Percentiles rank a stretch among this genome's conserved stretches.
These are phyloP conservation scores for Oreohelix idahoensis DNA, from an alignment of 1,140 invertebrate species.

Conservation along the genomic window DNA sequence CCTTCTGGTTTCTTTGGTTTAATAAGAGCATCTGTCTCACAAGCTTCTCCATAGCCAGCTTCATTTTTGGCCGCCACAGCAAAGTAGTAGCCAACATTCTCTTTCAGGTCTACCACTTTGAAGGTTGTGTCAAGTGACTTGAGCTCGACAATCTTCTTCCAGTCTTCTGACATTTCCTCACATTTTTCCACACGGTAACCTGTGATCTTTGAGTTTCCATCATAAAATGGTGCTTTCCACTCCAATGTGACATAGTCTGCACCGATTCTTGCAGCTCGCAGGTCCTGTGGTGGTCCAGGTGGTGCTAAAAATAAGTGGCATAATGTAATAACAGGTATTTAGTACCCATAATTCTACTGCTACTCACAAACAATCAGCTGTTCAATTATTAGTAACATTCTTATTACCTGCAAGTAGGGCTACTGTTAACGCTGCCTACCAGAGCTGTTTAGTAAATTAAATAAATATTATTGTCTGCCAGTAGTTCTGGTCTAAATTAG, in stretches of 20 bases:
- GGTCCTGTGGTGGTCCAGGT: constrained; percentile 91
- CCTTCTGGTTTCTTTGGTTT: constrained; percentile 79
- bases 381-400: too few relatives aligned
- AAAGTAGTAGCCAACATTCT: constrained; percentile 84
- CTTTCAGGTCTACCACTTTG: constrained; percentile 79
- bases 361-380: too few relatives aligned
- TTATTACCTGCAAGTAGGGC: too few relatives aligned
- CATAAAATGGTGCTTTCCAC: constrained; percentile 90
- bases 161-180: constrained; percentile 55
- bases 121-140: constrained; percentile 70
- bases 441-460: too few relatives aligned
- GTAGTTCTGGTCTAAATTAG: too few relatives aligned
- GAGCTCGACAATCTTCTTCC: constrained; percentile 62
- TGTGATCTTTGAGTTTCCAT: constrained; percentile 93
- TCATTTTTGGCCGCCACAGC: constrained; percentile 96
- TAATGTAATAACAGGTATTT: too few relatives aligned
- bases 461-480: too few relatives aligned
- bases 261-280: constrained; percentile 92
- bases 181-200: constrained; percentile 69
- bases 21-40: constrained; percentile 79
- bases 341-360: too few relatives aligned
- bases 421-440: too few relatives aligned
- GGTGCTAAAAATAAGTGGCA: constrained; percentile 81
- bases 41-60: constrained; percentile 92
- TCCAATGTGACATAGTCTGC: constrained; percentile 94